Evolutionary conservation across 2,113 vertebrate species (phyloP), one percentile per base, ranked within the genome.

Genomic region (Poeciliopsis prolifica): DNA sequence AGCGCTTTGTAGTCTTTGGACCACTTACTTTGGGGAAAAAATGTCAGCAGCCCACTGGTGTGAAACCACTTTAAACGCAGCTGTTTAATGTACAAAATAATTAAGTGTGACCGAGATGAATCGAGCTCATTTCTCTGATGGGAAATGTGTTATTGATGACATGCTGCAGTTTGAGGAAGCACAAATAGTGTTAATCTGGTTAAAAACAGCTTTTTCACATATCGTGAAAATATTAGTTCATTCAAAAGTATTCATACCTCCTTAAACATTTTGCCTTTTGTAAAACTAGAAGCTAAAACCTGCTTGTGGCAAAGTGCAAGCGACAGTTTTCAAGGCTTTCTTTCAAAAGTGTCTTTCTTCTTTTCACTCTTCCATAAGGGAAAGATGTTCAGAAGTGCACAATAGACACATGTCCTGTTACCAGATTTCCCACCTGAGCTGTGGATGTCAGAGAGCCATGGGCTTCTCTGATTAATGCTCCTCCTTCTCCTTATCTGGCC

Each of bases 51-150:
- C 78, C 77, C 70, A 82, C 78, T 78, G 51, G 61, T 82, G 88
- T 81, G 74, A 83, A 88, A 86, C 51, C 67, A 69, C 75, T 85
- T 86, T 83, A 83, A 90, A 81, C 66, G 29, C 78, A 83, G 76
- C 66, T 63, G 70, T 74, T 68, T 86, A 77, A 92, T 86, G 84
- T 84, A 83, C 40, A 85, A 82, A 81, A 86, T 82, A 77, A 86
- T 83, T 74, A 80, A 86, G 76, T 67, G 79, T 75, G 78, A 83
- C 80, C 37, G 73, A 86, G 86, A 89, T 83, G 66, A 92, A 83
- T 78, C 44, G 26, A 22, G n/a, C 42, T 61, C 68, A 48, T 75
- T 69, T 80, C 31, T 37, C 8, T 72, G 40, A 72, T 78, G 74
- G 76, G 73, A 71, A 82, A 83, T n/a, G 2, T 65, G 60, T 75